Evolutionary conservation across 1,140 invertebrate genomes (phyloP), one percentile per base, ranked within the genome.

Genomic region (Chelonus insularis): DNA sequence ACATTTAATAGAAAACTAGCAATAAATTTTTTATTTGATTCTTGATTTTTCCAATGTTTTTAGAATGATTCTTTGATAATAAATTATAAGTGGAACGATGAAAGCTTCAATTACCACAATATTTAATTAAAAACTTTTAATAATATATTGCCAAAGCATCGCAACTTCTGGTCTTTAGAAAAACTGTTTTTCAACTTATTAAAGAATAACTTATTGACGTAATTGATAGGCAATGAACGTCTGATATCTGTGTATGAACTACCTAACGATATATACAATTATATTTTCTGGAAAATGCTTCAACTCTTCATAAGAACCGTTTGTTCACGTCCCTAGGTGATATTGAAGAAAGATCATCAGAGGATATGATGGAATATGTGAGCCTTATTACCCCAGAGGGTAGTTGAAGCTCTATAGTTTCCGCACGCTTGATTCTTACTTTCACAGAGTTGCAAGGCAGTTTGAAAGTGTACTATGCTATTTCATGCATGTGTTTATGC

Each of bases 191-290:
- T n/a, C n/a, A n/a, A n/a, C n/a, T n/a, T n/a, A n/a, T n/a, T n/a
- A n/a, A n/a, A n/a, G n/a, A n/a, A n/a, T n/a, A n/a, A n/a, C n/a
- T 29, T 39, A 39, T 39, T 11, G 36, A 14, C 36, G 36, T 29
- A 29, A 7, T 7, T 29, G 25, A 29, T 29, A 29, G 25, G 25
- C 7, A 7, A 29, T 29, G 7, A 29, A 29, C 25, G 7, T 29
- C 3, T 29, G 7, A 7, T 7, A 29, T 39, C 7, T 39, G 34
- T 56, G 20, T 20, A 29, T 56, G 36, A 56, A 56, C 52, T 29
- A 56, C 36, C 16, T 36, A 36, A 41, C 52, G 52, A 56, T 36
- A 32, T 56, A 37, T 56, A 56, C 52, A 56, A 56, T 56, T 56
- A 56, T 56, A 56, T 56, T 56, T 21, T 37, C 20, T 36, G 21